phyloP scores from a whole-genome alignment of 2,797 vertebrate species.

The Danio kyathit region DNA sequence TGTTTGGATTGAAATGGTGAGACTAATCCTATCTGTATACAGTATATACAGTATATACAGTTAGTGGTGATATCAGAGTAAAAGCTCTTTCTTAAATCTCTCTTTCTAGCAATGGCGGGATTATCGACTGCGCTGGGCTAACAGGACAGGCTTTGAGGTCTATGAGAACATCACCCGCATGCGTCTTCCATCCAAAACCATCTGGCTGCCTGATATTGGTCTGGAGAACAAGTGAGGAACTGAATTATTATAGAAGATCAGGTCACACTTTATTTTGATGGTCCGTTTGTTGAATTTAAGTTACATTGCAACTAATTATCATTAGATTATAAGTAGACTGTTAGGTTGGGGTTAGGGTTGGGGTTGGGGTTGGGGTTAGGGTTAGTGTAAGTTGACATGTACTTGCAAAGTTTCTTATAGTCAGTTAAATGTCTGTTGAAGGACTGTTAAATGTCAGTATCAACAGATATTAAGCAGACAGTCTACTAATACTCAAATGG shows the following conservation, averaged over 20 bases:
- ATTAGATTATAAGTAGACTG: too few species aligned
- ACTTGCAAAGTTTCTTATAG: too few species aligned
- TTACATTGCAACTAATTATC: too few species aligned
- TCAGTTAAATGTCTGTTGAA: too few species aligned
- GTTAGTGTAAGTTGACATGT: too few species aligned
- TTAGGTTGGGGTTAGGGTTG: too few species aligned
- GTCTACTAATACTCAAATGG: too few species aligned
- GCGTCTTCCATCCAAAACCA: slow-evolving; percentile 88
- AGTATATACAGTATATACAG: neutral
- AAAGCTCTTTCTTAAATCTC: slow-evolving; percentile 1
- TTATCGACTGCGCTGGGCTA: slow-evolving; percentile 90
- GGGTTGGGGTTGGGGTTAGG: too few species aligned
- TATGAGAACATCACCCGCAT: slow-evolving; percentile 85
- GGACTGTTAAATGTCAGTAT: too few species aligned
- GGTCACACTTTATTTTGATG: too few species aligned
- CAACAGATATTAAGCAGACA: too few species aligned
- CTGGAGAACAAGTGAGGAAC: slow-evolving; percentile 94
- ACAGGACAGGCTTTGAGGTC: slow-evolving; percentile 71
- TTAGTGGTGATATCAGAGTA: neutral
- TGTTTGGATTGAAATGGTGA: slow-evolving; percentile 97
- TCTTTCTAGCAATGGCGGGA: slow-evolving; percentile 88
- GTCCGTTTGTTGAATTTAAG: too few species aligned
- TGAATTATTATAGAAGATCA: neutral
- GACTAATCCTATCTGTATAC: neutral
- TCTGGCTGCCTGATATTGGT: slow-evolving; percentile 92